These are phyloP conservation scores for Steinernema feltiae DNA, from an alignment of 1,140 invertebrate species.

Conservation along the genomic window DNA sequence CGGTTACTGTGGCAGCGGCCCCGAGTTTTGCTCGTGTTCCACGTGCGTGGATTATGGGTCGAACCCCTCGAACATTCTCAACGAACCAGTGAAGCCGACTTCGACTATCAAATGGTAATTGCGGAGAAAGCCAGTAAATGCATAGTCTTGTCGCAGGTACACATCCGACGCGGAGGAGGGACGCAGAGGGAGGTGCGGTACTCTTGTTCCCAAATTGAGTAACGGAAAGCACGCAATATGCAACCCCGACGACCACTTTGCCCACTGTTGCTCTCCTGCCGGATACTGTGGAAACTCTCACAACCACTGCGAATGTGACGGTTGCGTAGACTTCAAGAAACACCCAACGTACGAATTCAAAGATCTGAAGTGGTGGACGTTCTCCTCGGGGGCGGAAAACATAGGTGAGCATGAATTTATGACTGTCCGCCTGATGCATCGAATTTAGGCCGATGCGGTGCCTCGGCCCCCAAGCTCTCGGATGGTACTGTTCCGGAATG, in stretches of 20 bases:
- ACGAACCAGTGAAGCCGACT: slow-evolving; percentile 43
- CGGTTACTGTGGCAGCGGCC: slow-evolving; percentile 39
- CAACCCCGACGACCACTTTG: slow-evolving; percentile 37
- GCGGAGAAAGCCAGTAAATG: background rate
- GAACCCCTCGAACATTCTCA: slow-evolving; percentile 40
- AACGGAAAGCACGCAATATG: slow-evolving; percentile 38
- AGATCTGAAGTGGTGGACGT: slow-evolving; percentile 45
- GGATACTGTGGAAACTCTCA: slow-evolving; percentile 45
- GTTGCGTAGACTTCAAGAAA: slow-evolving; percentile 45
- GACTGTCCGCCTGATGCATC: background rate
- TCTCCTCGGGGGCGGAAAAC: slow-evolving; percentile 34
- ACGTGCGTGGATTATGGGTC: slow-evolving; percentile 44
- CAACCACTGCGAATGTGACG: slow-evolving; percentile 44
- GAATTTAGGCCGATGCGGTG: slow-evolving; percentile 43
- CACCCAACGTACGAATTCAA: slow-evolving; percentile 32
- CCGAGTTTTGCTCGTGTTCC: slow-evolving; percentile 44
- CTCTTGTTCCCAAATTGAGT: slow-evolving; percentile 25
- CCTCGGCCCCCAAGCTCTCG: slow-evolving; percentile 36
- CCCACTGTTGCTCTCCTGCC: slow-evolving; percentile 43
- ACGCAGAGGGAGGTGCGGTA: slow-evolving; percentile 43
- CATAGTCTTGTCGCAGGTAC: slow-evolving; percentile 31
- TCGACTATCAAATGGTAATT: slow-evolving; percentile 33
- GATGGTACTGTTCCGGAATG: slow-evolving; percentile 43
- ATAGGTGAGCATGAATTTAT: slow-evolving; percentile 23
- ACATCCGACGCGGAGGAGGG: slow-evolving; percentile 41